These are phyloP conservation scores for Cyclophora punctaria DNA, from an alignment of 2,888 invertebrate species.

Conservation along the genomic window DNA sequence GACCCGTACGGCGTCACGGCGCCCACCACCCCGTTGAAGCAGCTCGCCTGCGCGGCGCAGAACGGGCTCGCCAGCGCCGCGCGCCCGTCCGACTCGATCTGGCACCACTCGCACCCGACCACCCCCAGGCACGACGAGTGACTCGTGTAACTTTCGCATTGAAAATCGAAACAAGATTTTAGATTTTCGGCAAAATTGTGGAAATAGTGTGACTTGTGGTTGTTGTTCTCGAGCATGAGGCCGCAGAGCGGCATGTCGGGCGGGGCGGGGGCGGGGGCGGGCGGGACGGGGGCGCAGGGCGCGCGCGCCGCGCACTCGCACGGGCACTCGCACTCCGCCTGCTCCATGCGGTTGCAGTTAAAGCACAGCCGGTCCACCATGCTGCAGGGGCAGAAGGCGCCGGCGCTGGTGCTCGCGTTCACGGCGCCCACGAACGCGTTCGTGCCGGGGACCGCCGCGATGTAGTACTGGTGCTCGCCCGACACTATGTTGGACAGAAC, in stretches of 20 bases:
- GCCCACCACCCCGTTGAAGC: constrained; percentile 91
- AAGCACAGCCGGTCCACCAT: constrained; percentile 90
- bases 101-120: constrained; percentile 94
- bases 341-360: constrained; percentile 95
- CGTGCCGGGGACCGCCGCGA: constrained; percentile 86
- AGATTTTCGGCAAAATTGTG: constrained; percentile 70
- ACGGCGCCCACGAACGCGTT: constrained; percentile 92
- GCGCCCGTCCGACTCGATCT: constrained; percentile 83
- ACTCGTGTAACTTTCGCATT: constrained; percentile 79
- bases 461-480: constrained; percentile 91
- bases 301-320: constrained; percentile 84
- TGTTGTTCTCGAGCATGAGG: constrained; percentile 62
- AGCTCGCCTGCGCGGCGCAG: constrained; percentile 86
- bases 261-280: constrained; percentile 47
- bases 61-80: constrained; percentile 81
- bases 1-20: constrained; percentile 89
- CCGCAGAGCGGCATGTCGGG: constrained; percentile 60
- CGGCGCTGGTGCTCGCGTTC: constrained; percentile 88
- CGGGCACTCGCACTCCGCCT: constrained; percentile 95
- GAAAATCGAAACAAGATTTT: constrained; percentile 79
- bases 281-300: constrained; percentile 43
- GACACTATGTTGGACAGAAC: constrained; percentile 88
- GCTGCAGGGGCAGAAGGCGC: constrained; percentile 94
- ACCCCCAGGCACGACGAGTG: constrained; percentile 82
- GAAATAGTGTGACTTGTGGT: constrained; percentile 66